Conservation (phyloP, 2,888 invertebrate species). For the Tetragonisca angustula region DNA sequence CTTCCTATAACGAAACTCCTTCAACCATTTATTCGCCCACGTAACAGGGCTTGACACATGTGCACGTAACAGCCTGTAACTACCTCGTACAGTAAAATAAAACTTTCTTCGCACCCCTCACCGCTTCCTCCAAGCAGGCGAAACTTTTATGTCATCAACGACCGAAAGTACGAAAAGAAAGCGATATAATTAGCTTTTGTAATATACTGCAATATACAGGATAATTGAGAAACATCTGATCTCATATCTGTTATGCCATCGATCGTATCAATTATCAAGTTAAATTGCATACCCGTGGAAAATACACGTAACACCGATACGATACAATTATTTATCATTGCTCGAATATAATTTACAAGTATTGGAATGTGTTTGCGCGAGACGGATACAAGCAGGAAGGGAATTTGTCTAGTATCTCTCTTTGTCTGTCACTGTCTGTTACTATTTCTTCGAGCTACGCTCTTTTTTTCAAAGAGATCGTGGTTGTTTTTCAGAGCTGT, state of each 20-base stretch:
- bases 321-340: background rate
- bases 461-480: background rate
- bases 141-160: background rate
- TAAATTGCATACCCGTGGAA: background rate
- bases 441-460: conserved; percentile 21
- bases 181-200: background rate
- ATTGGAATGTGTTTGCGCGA: conserved; percentile 58
- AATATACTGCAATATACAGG: background rate
- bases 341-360: conserved; percentile 46
- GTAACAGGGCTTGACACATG: conserved; percentile 43
- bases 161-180: background rate
- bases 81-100: background rate
- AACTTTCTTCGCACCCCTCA: background rate
- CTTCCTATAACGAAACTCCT: conserved; percentile 46
- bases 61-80: conserved; percentile 46
- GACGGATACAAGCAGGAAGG: conserved; percentile 62
- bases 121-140: background rate
- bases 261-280: background rate
- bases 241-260: background rate
- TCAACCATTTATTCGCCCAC: conserved; percentile 27
- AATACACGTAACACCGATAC: background rate
- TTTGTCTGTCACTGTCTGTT: background rate
- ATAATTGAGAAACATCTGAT: background rate
- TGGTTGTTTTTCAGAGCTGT: background rate
- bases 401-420: conserved; percentile 52